Conservation (phyloP, 2,113 vertebrate genomes). For the Chunga burmeisteri region DNA sequence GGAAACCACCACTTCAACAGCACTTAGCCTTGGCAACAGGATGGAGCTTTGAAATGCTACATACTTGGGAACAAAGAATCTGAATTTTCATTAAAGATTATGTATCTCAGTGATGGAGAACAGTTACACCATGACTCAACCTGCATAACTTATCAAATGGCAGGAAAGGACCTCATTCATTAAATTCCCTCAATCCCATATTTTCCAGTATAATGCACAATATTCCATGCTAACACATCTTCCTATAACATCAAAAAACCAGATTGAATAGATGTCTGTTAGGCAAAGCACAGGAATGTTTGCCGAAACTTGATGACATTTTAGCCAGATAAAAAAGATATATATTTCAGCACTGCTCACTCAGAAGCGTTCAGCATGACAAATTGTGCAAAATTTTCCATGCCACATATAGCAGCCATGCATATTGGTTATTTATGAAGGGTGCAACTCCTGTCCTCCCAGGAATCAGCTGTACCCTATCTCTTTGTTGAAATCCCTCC, state of each 20-base stretch:
- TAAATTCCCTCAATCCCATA: neutral
- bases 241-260: neutral
- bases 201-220: neutral
- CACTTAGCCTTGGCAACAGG: neutral
- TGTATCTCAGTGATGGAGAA: neutral
- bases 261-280: neutral
- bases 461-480: neutral
- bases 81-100: neutral
- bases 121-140: neutral
- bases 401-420: accelerated
- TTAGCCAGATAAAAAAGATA: neutral
- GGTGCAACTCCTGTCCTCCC: neutral
- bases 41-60: neutral
- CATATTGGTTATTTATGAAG: neutral
- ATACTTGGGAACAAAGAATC: neutral
- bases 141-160: neutral
- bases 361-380: neutral
- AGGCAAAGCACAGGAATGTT: neutral
- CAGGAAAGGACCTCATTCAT: neutral
- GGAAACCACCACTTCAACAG: neutral
- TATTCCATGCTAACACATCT: neutral
- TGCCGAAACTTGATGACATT: neutral
- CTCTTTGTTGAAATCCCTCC: neutral
- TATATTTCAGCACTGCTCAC: neutral
- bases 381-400: neutral